These are phyloP conservation scores for Thymallus thymallus DNA, from an alignment of 2,113 vertebrate genomes.

Conservation along the genomic window DNA sequence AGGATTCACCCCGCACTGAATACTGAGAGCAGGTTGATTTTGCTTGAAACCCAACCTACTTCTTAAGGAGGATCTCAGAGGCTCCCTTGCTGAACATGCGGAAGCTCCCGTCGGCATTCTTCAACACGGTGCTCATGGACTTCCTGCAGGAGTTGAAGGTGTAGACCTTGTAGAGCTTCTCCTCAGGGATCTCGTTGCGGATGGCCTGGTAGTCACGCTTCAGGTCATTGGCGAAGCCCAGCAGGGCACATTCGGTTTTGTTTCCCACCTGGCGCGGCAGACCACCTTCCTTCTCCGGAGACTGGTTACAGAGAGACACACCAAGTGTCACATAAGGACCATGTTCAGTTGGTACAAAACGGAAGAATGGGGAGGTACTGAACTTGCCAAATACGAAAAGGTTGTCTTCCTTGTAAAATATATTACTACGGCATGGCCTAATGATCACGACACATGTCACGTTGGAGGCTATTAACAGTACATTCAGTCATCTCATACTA, in stretches of 20 bases:
- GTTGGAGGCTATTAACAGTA: too few species aligned
- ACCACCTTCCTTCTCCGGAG: slow-evolving; percentile 97
- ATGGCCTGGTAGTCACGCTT: slow-evolving; percentile 95
- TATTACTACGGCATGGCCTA: too few species aligned
- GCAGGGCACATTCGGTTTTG: slow-evolving; percentile 99
- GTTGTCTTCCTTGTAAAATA: too few species aligned
- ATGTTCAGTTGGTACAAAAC: neutral
- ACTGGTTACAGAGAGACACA: slow-evolving; percentile 60
- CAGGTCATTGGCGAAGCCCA: slow-evolving; percentile 89
- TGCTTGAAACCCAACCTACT: slow-evolving; percentile 75
- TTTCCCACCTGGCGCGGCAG: slow-evolving; percentile 96
- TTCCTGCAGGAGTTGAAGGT: slow-evolving; percentile 99
- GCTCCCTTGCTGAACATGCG: slow-evolving; percentile 99
- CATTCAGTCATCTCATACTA: too few species aligned
- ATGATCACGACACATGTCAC: too few species aligned
- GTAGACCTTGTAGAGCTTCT: slow-evolving; percentile 97
- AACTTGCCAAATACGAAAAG: too few species aligned
- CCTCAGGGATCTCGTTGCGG: slow-evolving; percentile 95
- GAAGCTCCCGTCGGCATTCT: slow-evolving; percentile 93
- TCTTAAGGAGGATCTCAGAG: slow-evolving; percentile 97
- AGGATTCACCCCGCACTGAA: too few species aligned
- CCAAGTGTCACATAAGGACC: too few species aligned
- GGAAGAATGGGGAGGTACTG: too few species aligned
- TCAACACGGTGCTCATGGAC: slow-evolving; percentile 98
- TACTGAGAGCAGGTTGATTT: too few species aligned